Percentiles rank a stretch among this genome's conserved stretches.
Conservation (phyloP, 2,888 invertebrate species). For the Fragum sueziense region DNA sequence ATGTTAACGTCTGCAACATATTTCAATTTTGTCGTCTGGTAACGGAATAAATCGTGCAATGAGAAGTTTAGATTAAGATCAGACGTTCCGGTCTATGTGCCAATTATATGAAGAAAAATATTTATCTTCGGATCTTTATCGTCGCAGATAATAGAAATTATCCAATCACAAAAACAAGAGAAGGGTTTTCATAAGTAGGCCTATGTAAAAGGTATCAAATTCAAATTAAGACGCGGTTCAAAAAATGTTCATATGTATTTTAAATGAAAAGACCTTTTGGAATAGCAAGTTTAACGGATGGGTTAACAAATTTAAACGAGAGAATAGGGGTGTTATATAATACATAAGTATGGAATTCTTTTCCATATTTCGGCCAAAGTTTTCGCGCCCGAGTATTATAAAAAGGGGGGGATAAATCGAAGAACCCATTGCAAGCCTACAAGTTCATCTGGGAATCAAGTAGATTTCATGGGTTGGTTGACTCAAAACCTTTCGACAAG, state of each 20-base stretch:
- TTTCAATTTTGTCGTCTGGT: too few species aligned
- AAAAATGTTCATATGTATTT: conserved; percentile 8
- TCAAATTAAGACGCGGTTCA: conserved; percentile 2
- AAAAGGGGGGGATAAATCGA: neutral
- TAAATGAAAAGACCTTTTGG: conserved; percentile 9
- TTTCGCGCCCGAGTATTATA: neutral
- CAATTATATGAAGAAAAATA: too few species aligned
- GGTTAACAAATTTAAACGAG: conserved; percentile 13
- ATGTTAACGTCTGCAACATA: too few species aligned
- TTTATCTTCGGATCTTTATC: too few species aligned
- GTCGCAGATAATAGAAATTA: too few species aligned
- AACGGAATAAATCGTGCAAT: too few species aligned
- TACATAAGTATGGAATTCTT: conserved; percentile 7
- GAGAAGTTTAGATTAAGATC: too few species aligned
- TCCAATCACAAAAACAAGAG: too few species aligned
- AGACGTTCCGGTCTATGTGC: too few species aligned
- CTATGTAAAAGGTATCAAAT: conserved; percentile 7
- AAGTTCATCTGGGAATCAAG: too few species aligned
- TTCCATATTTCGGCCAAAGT: neutral
- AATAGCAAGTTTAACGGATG: conserved; percentile 3
- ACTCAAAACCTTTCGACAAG: too few species aligned
- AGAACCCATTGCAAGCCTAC: neutral
- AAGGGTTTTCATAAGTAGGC: neutral
- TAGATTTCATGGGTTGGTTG: too few species aligned
- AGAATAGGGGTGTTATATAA: conserved; percentile 1